Percentiles rank a stretch among this genome's conserved stretches.
phyloP scores from a whole-genome alignment of 2,113 vertebrate species.

The Psilopsiagon aymara region DNA sequence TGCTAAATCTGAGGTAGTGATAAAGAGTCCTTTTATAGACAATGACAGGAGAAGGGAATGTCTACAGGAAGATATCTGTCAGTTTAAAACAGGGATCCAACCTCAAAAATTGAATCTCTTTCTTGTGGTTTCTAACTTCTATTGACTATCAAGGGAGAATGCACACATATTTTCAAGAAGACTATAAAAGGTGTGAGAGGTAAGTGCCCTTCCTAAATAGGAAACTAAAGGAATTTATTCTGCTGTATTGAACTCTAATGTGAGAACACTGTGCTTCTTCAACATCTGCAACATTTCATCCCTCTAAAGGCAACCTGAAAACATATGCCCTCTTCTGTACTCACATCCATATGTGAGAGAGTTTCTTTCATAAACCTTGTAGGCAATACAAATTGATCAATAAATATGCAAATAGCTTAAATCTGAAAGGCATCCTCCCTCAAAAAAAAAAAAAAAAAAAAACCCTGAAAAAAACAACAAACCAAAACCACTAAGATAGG shows the following conservation, averaged over 20 bases:
- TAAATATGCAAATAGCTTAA: neutral
- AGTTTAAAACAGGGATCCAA: neutral
- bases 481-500: too few species aligned
- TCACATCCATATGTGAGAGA: neutral
- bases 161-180: neutral
- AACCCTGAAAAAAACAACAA: too few species aligned
- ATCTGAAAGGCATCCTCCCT: fast-evolving
- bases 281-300: neutral
- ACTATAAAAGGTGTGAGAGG: neutral
- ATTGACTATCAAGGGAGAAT: neutral
- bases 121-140: neutral
- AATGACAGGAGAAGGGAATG: neutral
- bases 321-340: neutral
- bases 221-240: neutral
- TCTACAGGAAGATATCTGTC: neutral
- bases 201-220: neutral
- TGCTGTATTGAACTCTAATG: neutral
- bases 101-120: neutral
- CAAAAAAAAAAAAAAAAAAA: neutral
- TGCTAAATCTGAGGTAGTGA: neutral
- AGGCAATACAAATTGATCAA: neutral
- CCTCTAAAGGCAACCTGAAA: neutral
- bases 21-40: neutral
- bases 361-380: neutral
- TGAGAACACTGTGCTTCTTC: neutral